A percentile compares a stretch with the other conserved stretches of the same genome.
These are phyloP conservation scores for Chironomus tepperi DNA, from an alignment of 1,140 invertebrate species.

Conservation along the genomic window DNA sequence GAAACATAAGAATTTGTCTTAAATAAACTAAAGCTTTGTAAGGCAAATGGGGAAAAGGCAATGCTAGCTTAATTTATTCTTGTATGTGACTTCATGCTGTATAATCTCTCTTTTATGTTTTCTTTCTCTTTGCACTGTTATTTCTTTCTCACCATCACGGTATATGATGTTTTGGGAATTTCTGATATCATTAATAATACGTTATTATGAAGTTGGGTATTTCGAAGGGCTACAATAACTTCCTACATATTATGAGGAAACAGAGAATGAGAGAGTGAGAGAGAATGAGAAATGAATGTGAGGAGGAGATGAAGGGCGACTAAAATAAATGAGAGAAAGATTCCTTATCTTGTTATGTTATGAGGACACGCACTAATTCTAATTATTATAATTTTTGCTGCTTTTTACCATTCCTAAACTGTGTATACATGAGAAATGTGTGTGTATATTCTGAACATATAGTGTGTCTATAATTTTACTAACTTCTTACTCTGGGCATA, in stretches of 20 bases:
- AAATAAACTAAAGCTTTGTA: not conserved
- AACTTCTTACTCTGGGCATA: not conserved
- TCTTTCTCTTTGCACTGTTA: not conserved
- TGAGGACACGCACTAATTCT: constrained; percentile 23
- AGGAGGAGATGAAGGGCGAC: not conserved
- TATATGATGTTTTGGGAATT: constrained; percentile 18
- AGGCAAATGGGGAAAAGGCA: not conserved
- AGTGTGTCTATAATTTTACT: not conserved
- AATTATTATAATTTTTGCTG: constrained; percentile 21
- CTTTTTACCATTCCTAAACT: not conserved
- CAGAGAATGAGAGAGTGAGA: not conserved
- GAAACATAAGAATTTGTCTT: constrained; percentile 13
- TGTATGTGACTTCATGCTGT: constrained; percentile 17
- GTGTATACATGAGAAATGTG: not conserved
- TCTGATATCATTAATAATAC: constrained; percentile 21
- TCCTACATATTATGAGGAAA: not conserved
- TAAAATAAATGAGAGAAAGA: not conserved
- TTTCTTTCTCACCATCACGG: not conserved
- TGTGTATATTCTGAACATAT: not conserved
- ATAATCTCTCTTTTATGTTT: not conserved
- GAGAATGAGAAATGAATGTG: not conserved
- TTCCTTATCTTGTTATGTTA: constrained; percentile 19
- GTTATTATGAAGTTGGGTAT: constrained; percentile 2
- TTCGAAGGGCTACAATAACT: not conserved
- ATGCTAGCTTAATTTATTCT: constrained; percentile 12